Evolutionary conservation across 2,888 invertebrate genomes (phyloP).

Genomic region (Scaptomyza reducta): DNA sequence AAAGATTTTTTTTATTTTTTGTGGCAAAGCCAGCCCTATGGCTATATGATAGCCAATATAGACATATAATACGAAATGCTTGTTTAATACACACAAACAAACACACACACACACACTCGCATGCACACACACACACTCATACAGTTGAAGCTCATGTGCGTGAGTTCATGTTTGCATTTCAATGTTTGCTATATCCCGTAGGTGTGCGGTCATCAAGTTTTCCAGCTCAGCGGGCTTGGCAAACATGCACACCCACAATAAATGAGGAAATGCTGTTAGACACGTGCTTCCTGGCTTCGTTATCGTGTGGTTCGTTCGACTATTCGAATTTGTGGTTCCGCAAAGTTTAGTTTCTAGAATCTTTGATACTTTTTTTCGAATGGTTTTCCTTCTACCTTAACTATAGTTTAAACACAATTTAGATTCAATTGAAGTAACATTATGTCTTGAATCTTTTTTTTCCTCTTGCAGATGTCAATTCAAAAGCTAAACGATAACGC

Average conservation of each 20-base stretch:
- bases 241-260: conserved; percentile 7
- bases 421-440: too few species aligned
- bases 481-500: conserved; percentile 86
- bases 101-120: conserved; percentile 4
- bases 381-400: too few species aligned
- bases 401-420: too few species aligned
- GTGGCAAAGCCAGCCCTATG: background rate
- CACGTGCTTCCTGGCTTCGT: conserved; percentile 21
- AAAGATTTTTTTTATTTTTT: too few species aligned
- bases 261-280: conserved; percentile 5
- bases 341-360: too few species aligned
- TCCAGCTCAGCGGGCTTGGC: conserved; percentile 32
- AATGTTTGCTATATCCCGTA: conserved; percentile 58
- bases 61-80: conserved; percentile 22
- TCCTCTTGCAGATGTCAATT: conserved; percentile 83
- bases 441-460: too few species aligned
- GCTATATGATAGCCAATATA: conserved; percentile 17
- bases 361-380: too few species aligned
- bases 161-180: conserved; percentile 62
- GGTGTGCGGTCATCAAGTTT: conserved; percentile 65
- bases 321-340: conserved; percentile 1
- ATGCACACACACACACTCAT: conserved; percentile 3
- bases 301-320: conserved; percentile 19
- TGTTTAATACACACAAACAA: conserved; percentile 8
- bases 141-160: conserved; percentile 45